Percentiles rank a stretch among this genome's conserved stretches.
These are phyloP conservation scores for Antheraea mylitta DNA, from an alignment of 1,140 invertebrate species.

Conservation along the genomic window DNA sequence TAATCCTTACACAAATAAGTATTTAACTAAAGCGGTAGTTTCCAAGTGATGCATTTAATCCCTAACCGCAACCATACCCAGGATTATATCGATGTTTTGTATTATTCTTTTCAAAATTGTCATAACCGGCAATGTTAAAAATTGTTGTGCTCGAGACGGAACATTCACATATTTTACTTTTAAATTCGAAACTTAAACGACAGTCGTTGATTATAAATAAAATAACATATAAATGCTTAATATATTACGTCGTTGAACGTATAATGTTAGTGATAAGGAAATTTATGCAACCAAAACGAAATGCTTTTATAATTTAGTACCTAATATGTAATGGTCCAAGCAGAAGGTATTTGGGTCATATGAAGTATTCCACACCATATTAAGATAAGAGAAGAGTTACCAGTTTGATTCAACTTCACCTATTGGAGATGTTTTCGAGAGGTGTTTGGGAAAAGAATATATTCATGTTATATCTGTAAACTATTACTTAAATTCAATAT, in stretches of 20 bases:
- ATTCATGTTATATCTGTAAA: neutral
- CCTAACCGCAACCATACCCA: slow-evolving; percentile 56
- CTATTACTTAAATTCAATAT: neutral
- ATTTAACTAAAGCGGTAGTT: slow-evolving; percentile 56
- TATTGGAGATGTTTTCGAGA: neutral
- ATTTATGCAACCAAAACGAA: slow-evolving; percentile 29
- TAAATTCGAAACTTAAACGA: slow-evolving; percentile 31
- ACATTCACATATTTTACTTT: slow-evolving; percentile 42
- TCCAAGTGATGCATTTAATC: slow-evolving; percentile 66
- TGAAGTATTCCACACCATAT: slow-evolving; percentile 7
- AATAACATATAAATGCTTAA: slow-evolving; percentile 32
- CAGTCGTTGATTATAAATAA: slow-evolving; percentile 18
- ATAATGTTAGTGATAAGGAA: slow-evolving; percentile 47
- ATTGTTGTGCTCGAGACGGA: slow-evolving; percentile 13
- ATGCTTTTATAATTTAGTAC: slow-evolving; percentile 9
- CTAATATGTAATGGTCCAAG: slow-evolving; percentile 9
- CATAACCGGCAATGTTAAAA: slow-evolving; percentile 32
- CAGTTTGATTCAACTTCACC: neutral
- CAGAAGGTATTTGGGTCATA: slow-evolving; percentile 10
- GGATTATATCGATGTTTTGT: slow-evolving; percentile 67
- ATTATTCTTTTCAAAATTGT: slow-evolving; percentile 51
- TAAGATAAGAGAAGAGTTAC: neutral
- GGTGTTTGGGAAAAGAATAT: neutral
- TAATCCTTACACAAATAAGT: slow-evolving; percentile 65
- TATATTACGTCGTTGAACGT: slow-evolving; percentile 50